phyloP scores from a whole-genome alignment of 2,888 invertebrate genomes.

The Ochropleura leucogaster region DNA sequence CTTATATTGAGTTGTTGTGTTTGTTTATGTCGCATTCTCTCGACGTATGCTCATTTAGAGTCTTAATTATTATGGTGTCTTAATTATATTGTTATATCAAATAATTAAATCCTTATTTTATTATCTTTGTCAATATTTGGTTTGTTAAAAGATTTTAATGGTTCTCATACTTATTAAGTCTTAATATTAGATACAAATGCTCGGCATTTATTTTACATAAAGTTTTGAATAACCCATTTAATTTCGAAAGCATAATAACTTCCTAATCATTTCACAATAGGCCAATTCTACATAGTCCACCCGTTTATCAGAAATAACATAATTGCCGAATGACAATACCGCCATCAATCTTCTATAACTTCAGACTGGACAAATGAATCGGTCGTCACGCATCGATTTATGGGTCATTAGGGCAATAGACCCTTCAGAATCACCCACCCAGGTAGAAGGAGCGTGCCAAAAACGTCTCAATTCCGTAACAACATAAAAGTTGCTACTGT shows the following conservation, averaged over 20 bases:
- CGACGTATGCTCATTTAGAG: conserved; percentile 73
- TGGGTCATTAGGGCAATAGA: conserved; percentile 72
- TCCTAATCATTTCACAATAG: conserved; percentile 22
- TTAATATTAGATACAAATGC: not conserved
- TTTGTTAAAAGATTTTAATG: conserved; percentile 2
- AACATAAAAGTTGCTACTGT: conserved; percentile 81
- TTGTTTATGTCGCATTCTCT: conserved; percentile 78
- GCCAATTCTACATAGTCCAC: conserved; percentile 12
- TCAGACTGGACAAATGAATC: conserved; percentile 65
- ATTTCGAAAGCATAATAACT: conserved; percentile 12
- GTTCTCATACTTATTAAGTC: conserved; percentile 15
- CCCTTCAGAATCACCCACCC: conserved; percentile 46
- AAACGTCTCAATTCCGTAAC: conserved; percentile 68
- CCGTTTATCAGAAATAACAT: conserved; percentile 48
- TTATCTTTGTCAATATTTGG: conserved; percentile 10
- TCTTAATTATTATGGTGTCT: conserved; percentile 79
- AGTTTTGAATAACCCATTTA: not conserved
- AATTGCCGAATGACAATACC: conserved; percentile 52
- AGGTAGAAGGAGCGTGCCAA: conserved; percentile 65
- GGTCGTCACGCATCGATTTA: conserved; percentile 73
- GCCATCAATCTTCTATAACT: conserved; percentile 59
- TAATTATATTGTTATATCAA: conserved; percentile 66
- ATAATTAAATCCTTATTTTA: conserved; percentile 42
- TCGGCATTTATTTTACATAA: not conserved
- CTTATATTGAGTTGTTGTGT: conserved; percentile 85